Evolutionary conservation across 2,888 invertebrate genomes (phyloP).

Genomic region (Zygaena filipendulae): DNA sequence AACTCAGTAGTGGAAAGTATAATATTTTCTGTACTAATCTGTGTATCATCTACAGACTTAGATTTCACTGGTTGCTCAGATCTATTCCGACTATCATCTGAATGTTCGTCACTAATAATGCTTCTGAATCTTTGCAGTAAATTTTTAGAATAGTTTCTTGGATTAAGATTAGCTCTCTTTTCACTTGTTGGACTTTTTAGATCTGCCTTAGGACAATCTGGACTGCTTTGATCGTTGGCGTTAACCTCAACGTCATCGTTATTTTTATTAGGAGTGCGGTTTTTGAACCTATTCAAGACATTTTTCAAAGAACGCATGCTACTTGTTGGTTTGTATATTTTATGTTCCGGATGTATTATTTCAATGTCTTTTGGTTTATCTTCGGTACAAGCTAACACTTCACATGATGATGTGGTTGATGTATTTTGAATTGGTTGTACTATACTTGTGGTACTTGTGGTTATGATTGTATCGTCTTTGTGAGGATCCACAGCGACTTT

Average conservation of each 20-base stretch:
- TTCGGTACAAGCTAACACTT: conserved; percentile 53
- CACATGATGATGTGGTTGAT: conserved; percentile 67
- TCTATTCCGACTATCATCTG: conserved; percentile 44
- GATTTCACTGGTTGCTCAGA: conserved; percentile 23
- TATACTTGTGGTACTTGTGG: conserved; percentile 29
- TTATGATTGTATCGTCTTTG: conserved; percentile 40
- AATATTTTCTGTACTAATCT: conserved; percentile 29
- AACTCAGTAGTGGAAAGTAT: conserved; percentile 39
- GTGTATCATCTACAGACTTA: conserved; percentile 23
- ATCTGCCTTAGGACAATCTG: conserved; percentile 40
- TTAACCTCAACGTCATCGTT: conserved; percentile 47
- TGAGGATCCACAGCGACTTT: conserved; percentile 40
- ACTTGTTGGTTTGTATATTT: conserved; percentile 76
- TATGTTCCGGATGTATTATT: conserved; percentile 80
- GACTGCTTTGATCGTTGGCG: conserved; percentile 48
- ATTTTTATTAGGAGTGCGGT: conserved; percentile 44
- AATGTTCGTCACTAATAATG: conserved; percentile 59
- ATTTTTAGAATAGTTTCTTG: conserved; percentile 57
- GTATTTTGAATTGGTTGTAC: conserved; percentile 52
- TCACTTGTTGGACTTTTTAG: conserved; percentile 49
- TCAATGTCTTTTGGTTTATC: conserved; percentile 51
- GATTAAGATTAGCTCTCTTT: conserved; percentile 49
- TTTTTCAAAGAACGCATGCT: conserved; percentile 66
- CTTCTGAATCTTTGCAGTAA: conserved; percentile 57
- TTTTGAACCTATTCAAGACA: conserved; percentile 65